These are phyloP conservation scores for Hystrix cristata DNA, from an alignment of 2,113 vertebrate genomes.

Conservation along the genomic window DNA sequence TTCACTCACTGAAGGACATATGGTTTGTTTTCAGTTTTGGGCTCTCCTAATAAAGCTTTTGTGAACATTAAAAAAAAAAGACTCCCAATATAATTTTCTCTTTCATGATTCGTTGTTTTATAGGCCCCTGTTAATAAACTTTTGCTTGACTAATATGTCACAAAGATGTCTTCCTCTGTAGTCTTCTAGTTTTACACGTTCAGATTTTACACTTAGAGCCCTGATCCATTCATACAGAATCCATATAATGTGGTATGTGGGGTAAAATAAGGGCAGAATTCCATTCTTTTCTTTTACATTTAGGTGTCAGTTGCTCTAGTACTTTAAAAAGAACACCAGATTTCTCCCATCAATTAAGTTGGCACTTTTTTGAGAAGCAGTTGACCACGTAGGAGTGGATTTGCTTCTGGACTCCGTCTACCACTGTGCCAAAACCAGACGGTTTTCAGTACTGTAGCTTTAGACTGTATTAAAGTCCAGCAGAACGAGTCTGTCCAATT, in stretches of 20 bases:
- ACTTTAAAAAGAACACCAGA: not conserved
- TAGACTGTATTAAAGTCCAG: not conserved
- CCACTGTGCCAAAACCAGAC: too few relatives aligned
- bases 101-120: not conserved
- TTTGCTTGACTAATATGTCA: not conserved
- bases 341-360: not conserved
- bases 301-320: not conserved
- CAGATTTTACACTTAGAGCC: not conserved
- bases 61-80: not conserved
- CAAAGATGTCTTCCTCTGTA: not conserved
- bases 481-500: not conserved
- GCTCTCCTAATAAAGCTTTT: conserved; percentile 60
- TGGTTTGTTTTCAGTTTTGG: conserved; percentile 2
- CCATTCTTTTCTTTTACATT: not conserved
- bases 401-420: not conserved
- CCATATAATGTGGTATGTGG: not conserved
- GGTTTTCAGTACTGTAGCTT: not conserved
- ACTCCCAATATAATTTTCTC: not conserved
- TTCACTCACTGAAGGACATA: conserved; percentile 9
- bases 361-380: not conserved
- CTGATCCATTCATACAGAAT: not conserved
- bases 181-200: not conserved
- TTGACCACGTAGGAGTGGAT: rapidly evolving
- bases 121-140: not conserved
- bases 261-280: too few relatives aligned